Evolutionary conservation across 2,888 invertebrate genomes (phyloP), one percentile per base, ranked within the genome.

Genomic region (Drosophila monieri): DNA sequence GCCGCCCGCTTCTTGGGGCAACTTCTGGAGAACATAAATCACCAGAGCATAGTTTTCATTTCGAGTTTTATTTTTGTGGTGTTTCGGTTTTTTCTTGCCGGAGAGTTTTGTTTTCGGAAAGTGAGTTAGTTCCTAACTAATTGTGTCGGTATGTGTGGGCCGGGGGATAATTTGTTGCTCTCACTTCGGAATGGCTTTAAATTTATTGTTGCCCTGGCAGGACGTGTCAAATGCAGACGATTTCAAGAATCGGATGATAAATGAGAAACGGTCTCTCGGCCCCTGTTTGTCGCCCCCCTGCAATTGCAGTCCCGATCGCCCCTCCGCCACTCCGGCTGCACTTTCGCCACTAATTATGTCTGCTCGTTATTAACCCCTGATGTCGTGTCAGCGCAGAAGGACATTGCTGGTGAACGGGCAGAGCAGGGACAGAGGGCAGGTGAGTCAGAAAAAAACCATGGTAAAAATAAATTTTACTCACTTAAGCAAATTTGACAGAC

Each of bases 381-480:
- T 74, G 85, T 71, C 83, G 72, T 72, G 83, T 71, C 49, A 47
- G 47, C 37, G 53, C 27, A 32, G 21, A 51, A 62, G 64, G 51
- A 52, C 64, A 52, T 52, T 18, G 5, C 21, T 23, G 21, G 4
- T 4, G 21, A 6, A 12, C n/a, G 8, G 18, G 39, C 2, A 15
- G 18, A 0, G 15, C 2, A 8, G n/a, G 14, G 41, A 6, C n/a
- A 21, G n/a, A 12, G n/a, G 15, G 21, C 15, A n/a, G 21, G 10
- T 9, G 37, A n/a, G n/a, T 23, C 14, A 15, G 27, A 55, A 60
- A 51, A 52, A 39, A 70, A 21, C 27, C 52, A 66, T 76, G 71
- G 74, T 77, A 73, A 62, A 80, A 83, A 83, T 85, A 80, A 77
- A 62, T 83, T 81, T 65, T 66, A 75, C 77, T 72, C 80, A 74